Percentiles rank a stretch among this genome's conserved stretches.
Evolutionary conservation across 1,140 invertebrate species (phyloP).

Genomic region (Cydia splendana): DNA sequence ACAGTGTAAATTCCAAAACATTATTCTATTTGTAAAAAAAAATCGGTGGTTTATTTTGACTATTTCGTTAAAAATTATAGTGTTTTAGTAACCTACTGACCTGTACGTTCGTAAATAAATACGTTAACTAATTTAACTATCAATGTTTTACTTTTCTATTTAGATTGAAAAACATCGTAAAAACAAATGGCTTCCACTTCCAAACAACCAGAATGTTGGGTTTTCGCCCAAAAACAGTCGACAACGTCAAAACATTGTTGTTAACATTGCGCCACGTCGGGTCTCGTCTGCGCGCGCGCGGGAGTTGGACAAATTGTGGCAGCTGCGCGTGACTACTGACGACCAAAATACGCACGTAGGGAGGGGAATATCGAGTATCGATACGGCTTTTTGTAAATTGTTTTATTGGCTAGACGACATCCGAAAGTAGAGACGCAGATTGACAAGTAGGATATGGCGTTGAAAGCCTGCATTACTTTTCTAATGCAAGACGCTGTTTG

Average conservation of each 20-base stretch:
- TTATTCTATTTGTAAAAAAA: not conserved
- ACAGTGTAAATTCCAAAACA: too few relatives aligned
- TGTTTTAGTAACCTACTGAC: slow-evolving; percentile 6
- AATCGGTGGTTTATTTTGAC: not conserved
- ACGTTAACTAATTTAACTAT: not conserved
- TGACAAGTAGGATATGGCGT: too few relatives aligned
- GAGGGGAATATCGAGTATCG: slow-evolving; percentile 39
- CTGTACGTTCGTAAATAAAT: not conserved
- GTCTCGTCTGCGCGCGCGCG: slow-evolving; percentile 46
- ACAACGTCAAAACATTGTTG: slow-evolving; percentile 71
- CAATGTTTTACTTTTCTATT: slow-evolving; percentile 3
- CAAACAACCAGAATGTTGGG: slow-evolving; percentile 2
- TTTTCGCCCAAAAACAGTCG: slow-evolving; percentile 52
- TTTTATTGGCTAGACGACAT: too few relatives aligned
- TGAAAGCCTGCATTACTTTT: too few relatives aligned
- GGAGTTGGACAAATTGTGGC: slow-evolving; percentile 58
- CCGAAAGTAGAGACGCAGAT: too few relatives aligned
- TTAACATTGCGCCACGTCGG: slow-evolving; percentile 60
- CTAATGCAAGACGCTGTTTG: too few relatives aligned
- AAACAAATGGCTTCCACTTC: slow-evolving; percentile 23
- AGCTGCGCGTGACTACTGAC: slow-evolving; percentile 58
- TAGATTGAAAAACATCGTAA: slow-evolving; percentile 21
- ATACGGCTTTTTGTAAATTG: slow-evolving; percentile 3
- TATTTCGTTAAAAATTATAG: not conserved
- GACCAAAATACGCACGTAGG: slow-evolving; percentile 64